These are phyloP conservation scores for Plotosus lineatus DNA, from an alignment of 2,113 vertebrate genomes.

Conservation along the genomic window DNA sequence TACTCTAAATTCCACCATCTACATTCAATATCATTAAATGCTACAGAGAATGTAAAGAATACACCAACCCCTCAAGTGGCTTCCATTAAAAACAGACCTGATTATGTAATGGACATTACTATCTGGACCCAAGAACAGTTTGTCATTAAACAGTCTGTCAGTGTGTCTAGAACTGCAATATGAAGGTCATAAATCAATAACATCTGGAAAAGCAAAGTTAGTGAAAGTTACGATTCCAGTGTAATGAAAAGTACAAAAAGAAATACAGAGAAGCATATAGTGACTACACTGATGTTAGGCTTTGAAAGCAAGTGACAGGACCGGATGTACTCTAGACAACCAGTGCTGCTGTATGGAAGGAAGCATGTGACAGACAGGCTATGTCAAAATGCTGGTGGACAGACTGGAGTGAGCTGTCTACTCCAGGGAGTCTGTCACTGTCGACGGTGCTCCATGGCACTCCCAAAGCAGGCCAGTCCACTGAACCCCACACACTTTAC, in stretches of 20 bases:
- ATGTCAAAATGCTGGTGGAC: slow-evolving; percentile 54
- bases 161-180: too few species aligned
- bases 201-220: too few species aligned
- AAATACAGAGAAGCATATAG: neutral
- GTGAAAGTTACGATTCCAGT: neutral
- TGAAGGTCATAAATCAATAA: too few species aligned
- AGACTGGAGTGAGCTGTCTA: slow-evolving; percentile 54
- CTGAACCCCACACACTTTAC: slow-evolving; percentile 49
- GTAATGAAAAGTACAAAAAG: neutral
- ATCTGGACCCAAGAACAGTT: too few species aligned
- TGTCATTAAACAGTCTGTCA: too few species aligned
- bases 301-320: slow-evolving; percentile 34
- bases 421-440: slow-evolving; percentile 60
- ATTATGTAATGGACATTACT: too few species aligned
- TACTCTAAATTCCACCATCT: too few species aligned
- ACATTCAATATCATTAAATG: too few species aligned
- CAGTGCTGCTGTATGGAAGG: slow-evolving; percentile 55
- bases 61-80: too few species aligned
- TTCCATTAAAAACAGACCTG: too few species aligned
- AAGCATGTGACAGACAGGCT: slow-evolving; percentile 63
- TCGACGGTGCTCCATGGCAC: slow-evolving; percentile 50
- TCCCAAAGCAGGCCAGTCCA: slow-evolving; percentile 53
- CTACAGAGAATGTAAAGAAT: too few species aligned
- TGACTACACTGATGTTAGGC: neutral
- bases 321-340: slow-evolving; percentile 46